Conservation (phyloP, 2,113 vertebrate genomes). For the Petrocephalus microphthalmus region DNA sequence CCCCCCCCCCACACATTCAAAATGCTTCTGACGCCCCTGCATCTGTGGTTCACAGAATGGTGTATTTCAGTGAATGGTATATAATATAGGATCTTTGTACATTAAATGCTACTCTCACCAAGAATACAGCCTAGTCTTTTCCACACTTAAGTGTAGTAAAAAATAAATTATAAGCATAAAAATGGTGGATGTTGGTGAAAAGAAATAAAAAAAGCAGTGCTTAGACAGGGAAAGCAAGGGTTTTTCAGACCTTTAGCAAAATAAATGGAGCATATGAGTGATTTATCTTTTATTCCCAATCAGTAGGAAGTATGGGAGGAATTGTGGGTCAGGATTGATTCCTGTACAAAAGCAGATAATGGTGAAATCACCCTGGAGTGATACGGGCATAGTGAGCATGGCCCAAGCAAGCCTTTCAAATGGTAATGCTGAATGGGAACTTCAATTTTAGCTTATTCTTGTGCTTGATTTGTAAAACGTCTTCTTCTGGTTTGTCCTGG, state of each 20-base stretch:
- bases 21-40: no score
- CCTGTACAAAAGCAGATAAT: background rate
- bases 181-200: background rate
- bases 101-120: background rate
- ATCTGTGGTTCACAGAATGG: background rate
- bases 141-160: background rate
- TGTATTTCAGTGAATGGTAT: background rate
- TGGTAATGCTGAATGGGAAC: background rate
- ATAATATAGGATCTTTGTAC: background rate
- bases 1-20: no score
- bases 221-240: background rate
- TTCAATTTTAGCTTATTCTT: background rate
- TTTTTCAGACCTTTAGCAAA: background rate
- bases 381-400: background rate
- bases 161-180: background rate
- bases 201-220: background rate
- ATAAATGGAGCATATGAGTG: background rate
- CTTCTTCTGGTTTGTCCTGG: background rate
- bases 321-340: background rate
- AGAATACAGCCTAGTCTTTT: background rate
- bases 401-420: background rate
- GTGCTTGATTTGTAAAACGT: background rate
- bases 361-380: background rate
- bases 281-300: background rate
- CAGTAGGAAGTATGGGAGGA: background rate